phyloP scores from a whole-genome alignment of 2,888 invertebrate species.

The Eupithecia subfuscata region DNA sequence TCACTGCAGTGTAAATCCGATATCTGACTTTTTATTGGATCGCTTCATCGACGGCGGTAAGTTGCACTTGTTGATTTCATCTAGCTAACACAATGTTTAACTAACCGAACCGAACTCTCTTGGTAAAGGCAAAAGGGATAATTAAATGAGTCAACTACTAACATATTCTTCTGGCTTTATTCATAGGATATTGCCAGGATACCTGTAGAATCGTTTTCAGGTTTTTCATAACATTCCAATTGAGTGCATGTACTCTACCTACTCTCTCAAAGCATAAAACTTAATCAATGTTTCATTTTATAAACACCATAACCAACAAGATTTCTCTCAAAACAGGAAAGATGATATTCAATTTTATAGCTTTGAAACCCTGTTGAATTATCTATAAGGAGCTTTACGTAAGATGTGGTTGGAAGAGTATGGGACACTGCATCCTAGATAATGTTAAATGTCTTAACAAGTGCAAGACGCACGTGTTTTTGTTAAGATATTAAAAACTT shows the following conservation, averaged over 20 bases:
- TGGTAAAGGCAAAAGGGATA: background rate
- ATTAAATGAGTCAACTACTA: background rate
- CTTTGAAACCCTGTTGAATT: conserved; percentile 4
- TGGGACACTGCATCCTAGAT: conserved; percentile 1
- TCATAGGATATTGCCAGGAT: background rate
- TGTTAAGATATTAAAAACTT: background rate
- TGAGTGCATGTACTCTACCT: background rate
- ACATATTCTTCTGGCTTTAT: background rate
- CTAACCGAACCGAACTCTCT: background rate
- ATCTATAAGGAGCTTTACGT: conserved; percentile 5
- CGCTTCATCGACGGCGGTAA: conserved; percentile 72
- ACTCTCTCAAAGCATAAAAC: background rate
- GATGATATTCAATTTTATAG: conserved; percentile 6
- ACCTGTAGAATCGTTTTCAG: background rate
- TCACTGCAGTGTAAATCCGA: conserved; percentile 79
- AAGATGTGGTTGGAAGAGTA: background rate
- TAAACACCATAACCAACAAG: conserved; percentile 4
- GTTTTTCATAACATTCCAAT: background rate
- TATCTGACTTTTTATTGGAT: conserved; percentile 80
- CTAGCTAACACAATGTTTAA: background rate
- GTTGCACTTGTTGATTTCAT: conserved; percentile 47
- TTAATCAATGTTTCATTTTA: conserved; percentile 1
- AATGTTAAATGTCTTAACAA: background rate
- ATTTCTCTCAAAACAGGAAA: conserved; percentile 14
- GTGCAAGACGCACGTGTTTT: conserved; percentile 1